phyloP scores from a whole-genome alignment of 1,140 invertebrate species.

The Piezodorus guildinii region DNA sequence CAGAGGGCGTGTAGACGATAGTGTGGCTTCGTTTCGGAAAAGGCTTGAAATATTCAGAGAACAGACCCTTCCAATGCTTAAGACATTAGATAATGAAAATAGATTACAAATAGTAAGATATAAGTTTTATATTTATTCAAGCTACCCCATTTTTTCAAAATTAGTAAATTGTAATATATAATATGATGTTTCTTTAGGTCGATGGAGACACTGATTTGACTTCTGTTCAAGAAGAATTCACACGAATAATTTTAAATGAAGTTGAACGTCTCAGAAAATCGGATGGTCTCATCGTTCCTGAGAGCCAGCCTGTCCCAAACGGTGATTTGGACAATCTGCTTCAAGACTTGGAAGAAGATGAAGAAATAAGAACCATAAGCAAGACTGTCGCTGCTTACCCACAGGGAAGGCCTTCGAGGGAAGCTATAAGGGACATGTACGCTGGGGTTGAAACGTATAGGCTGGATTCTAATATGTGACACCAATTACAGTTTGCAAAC shows the following conservation, averaged over 20 bases:
- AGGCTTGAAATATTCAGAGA: conserved; percentile 74
- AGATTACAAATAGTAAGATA: conserved; percentile 62
- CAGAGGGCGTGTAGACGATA: conserved; percentile 67
- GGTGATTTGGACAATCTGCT: conserved; percentile 26
- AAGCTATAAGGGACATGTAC: conserved; percentile 33
- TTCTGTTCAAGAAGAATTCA: conserved; percentile 62
- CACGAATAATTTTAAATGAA: conserved; percentile 50
- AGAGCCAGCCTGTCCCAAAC: conserved; percentile 18
- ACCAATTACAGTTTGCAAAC: background rate
- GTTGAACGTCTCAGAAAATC: conserved; percentile 42
- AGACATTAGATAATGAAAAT: conserved; percentile 63
- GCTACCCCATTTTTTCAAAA: background rate
- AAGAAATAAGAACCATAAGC: conserved; percentile 24
- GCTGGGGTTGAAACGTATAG: conserved; percentile 31
- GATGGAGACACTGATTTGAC: conserved; percentile 66
- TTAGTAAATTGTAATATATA: background rate
- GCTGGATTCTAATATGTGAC: conserved; percentile 29
- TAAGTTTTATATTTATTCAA: background rate
- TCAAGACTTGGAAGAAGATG: conserved; percentile 26
- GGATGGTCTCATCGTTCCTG: conserved; percentile 26
- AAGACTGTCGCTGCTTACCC: conserved; percentile 22
- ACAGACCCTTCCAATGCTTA: conserved; percentile 74
- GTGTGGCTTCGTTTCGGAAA: conserved; percentile 65
- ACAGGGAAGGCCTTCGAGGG: conserved; percentile 27
- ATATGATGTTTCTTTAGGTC: conserved; percentile 39